A percentile compares a stretch with the other conserved stretches of the same genome.
Conservation (phyloP, 2,797 vertebrate species). For the Melanotaenia parkinsoni region DNA sequence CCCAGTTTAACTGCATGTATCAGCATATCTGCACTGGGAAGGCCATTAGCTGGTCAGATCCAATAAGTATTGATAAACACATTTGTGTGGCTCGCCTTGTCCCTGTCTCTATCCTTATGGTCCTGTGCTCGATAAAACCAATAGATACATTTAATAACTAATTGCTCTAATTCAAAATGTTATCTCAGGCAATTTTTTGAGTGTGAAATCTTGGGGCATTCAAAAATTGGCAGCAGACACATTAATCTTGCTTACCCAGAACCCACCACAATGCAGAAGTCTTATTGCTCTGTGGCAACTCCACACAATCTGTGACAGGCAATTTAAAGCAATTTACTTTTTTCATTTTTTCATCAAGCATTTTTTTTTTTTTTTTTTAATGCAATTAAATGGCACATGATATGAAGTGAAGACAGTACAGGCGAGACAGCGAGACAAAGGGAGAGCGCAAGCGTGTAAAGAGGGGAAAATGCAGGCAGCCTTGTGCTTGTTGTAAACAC, state of each 20-base stretch:
- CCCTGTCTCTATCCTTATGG: conserved; percentile 51
- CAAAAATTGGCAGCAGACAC: conserved; percentile 64
- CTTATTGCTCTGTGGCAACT: conserved; percentile 59
- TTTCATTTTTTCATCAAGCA: conserved; percentile 74
- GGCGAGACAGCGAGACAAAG: conserved; percentile 46
- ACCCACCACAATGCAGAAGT: conserved; percentile 44
- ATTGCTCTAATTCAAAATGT: conserved; percentile 75
- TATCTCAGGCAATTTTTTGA: conserved; percentile 64
- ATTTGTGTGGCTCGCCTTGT: conserved; percentile 57
- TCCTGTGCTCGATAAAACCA: conserved; percentile 61
- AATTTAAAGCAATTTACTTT: conserved; percentile 81
- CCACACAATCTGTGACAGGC: conserved; percentile 76
- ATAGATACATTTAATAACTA: conserved; percentile 79
- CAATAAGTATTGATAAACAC: conserved; percentile 73
- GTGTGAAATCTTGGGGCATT: conserved; percentile 51
- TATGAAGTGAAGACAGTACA: conserved; percentile 56
- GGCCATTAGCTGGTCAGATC: conserved; percentile 68
- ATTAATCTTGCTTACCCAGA: conserved; percentile 76
- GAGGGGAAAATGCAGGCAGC: conserved; percentile 65
- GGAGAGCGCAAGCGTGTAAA: conserved; percentile 29
- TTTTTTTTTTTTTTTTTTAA: conserved; percentile 51
- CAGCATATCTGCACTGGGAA: conserved; percentile 47
- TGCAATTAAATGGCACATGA: conserved; percentile 77
- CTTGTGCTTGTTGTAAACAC: conserved; percentile 77
- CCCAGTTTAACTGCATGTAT: conserved; percentile 21